Evolutionary conservation across 1,140 invertebrate genomes (phyloP), one percentile per base, ranked within the genome.

Genomic region (Cecropterus lyciades): DNA sequence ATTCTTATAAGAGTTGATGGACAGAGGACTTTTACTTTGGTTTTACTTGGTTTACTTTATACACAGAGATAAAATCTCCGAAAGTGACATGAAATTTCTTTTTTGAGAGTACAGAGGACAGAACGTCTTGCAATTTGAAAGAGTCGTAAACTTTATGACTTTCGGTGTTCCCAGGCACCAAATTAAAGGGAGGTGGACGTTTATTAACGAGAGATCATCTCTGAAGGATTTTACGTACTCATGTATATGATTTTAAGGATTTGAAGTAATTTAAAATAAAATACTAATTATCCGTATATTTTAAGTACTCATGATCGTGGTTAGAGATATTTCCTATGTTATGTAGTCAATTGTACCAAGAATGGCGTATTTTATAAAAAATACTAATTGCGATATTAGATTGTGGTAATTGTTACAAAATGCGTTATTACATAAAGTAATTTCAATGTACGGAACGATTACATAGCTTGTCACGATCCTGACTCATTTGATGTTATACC

Each of bases 81-180:
- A 30, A 3, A 15, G 27, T 40, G 52, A n/a, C 59, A 75, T 79
- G 74, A 80, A 80, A 79, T 81, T 84, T 84, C 75, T 83, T 80
- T 84, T 85, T 82, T 69, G 82, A 85, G 86, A 88, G 84, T 74
- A 70, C 71, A 69, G 59, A 68, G 75, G 74, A 78, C 75, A 75
- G 30, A 66, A 73, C 75, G 81, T 84, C 82, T 75, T 81, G 80
- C 77, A 77, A 81, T 82, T 82, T 77, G 72, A 77, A 73, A 72
- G 70, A 65, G 74, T 87, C 87, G 84, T 87, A 87, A 89, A 89
- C 51, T 87, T 89, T 87, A 89, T 82, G 74, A 76, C 74, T 77
- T 77, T 82, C 70, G 78, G 77, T 74, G 82, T 79, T 77, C 72
- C 72, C 59, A 75, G 63, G 69, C 55, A 72, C 56, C 40, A 57